Percentiles rank a stretch among this genome's conserved stretches.
phyloP scores from a whole-genome alignment of 1,140 invertebrate species.

The Arion vulgaris region DNA sequence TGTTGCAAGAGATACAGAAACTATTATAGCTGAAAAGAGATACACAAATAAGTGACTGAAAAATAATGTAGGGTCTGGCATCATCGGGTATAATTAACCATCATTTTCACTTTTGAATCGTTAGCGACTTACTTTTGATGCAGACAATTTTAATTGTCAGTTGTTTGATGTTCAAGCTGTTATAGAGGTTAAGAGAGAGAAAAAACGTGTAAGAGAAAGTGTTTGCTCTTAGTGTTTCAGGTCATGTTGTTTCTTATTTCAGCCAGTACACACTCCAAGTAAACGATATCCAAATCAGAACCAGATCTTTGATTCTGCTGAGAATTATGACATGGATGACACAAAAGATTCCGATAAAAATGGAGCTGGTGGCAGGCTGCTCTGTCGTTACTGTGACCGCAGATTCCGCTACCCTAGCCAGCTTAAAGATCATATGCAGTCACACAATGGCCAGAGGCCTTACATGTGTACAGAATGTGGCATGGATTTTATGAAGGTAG shows the following conservation, averaged over 20 bases:
- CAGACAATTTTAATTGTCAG: too few species aligned
- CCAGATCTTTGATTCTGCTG: constrained; percentile 40
- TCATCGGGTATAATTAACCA: too few species aligned
- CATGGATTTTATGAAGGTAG: constrained; percentile 72
- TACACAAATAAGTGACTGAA: too few species aligned
- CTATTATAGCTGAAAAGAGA: too few species aligned
- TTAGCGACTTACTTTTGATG: too few species aligned
- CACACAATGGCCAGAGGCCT: constrained; percentile 74
- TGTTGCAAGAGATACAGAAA: too few species aligned
- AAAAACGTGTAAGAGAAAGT: too few species aligned
- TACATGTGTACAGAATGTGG: constrained; percentile 77
- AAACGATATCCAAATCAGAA: constrained; percentile 29
- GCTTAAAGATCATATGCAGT: constrained; percentile 75
- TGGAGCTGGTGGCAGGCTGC: constrained; percentile 50
- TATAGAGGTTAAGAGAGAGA: too few species aligned
- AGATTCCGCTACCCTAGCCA: constrained; percentile 77
- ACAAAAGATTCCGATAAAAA: constrained; percentile 36
- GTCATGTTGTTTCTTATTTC: neutral
- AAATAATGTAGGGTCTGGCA: too few species aligned
- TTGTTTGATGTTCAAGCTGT: too few species aligned
- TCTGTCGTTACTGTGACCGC: constrained; percentile 76
- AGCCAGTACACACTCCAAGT: neutral
- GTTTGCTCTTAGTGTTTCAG: too few species aligned
- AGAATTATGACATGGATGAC: constrained; percentile 38
- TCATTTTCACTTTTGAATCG: too few species aligned